Base-by-base conservation (phyloP, 2,113 vertebrate species). In the Lycocorax pyrrhopterus region DNA sequence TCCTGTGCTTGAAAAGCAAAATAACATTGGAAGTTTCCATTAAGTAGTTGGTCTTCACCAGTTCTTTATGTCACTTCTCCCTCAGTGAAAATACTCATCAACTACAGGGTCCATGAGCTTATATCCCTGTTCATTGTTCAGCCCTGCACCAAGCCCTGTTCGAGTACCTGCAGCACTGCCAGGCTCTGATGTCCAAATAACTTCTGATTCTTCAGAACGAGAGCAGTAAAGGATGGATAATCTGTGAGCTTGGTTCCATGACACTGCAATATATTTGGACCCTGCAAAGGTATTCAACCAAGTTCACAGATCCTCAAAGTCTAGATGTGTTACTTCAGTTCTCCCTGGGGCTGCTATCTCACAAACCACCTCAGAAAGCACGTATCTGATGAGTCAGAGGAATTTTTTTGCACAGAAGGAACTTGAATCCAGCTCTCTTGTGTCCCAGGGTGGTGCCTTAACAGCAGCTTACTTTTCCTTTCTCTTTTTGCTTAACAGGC, bases 391-490 rank as follows among this genome's bases (percentile, higher is more conserved):
- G 83, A 89, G 53, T 96, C 83, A 90, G 66, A 89, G 53, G 43
- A 86, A 72, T 88, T 78, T 86, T 90, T 27, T 86, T 80, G 33
- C 30, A 44, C 43, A 83, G 56, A 59, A 89, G 47, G 25, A 93
- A 60, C 60, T 68, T 72, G 71, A 71, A 86, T 67, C 8, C 37
- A 55, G n/a, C 5, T 64, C 56, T 62, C 74, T 5, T 64, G 20
- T 66, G n/a, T 84, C 53, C 52, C 56, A 59, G 11, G 20, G 13
- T 74, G 49, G 11, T 90, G 56, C 16, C 56, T 86, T 60, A 86
- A 44, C 43, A 78, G 27, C 20, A 74, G 12, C 33, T 85, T 88
- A 88, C 77, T 90, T 95, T 93, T 83, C 44, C 79, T 92, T 96
- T 92, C 66, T 63, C 43, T 94, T 96, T 95, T 75, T 55, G 8